Conservation (phyloP, 1,140 invertebrate genomes). For the Cephus cinctus region DNA sequence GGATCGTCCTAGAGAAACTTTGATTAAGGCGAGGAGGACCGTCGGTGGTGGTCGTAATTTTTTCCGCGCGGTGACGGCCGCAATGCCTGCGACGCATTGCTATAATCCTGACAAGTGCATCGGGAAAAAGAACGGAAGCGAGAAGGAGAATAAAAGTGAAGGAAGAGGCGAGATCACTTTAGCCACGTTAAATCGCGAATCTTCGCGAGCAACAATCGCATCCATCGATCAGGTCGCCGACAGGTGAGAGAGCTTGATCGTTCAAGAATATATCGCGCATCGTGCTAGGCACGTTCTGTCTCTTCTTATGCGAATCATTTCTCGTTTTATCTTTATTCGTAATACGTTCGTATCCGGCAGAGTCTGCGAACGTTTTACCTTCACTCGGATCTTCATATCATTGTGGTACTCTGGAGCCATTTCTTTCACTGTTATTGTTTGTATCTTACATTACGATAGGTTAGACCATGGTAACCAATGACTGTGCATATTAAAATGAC, state of each 20-base stretch:
- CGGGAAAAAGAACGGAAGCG: conserved; percentile 23
- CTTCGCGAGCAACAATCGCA: conserved; percentile 15
- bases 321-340: conserved; percentile 12
- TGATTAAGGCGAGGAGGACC: conserved; percentile 11
- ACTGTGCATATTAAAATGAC: conserved; percentile 35
- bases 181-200: too few relatives aligned
- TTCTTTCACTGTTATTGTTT: conserved; percentile 16
- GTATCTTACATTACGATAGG: conserved; percentile 26
- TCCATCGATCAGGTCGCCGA: conserved; percentile 22
- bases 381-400: background rate
- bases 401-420: background rate
- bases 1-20: background rate
- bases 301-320: conserved; percentile 7
- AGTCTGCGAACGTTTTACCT: conserved; percentile 5
- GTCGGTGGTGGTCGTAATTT: conserved; percentile 17
- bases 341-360: conserved; percentile 22
- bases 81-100: conserved; percentile 42
- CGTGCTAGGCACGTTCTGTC: background rate
- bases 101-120: conserved; percentile 31
- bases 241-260: conserved; percentile 19
- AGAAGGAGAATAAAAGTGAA: conserved; percentile 14
- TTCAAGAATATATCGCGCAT: too few relatives aligned
- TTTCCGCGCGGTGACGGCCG: conserved; percentile 27
- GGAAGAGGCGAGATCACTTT: too few relatives aligned
- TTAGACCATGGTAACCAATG: conserved; percentile 31